Base-by-base conservation (phyloP, 2,888 invertebrate genomes). In the Syrphus vitripennis region DNA sequence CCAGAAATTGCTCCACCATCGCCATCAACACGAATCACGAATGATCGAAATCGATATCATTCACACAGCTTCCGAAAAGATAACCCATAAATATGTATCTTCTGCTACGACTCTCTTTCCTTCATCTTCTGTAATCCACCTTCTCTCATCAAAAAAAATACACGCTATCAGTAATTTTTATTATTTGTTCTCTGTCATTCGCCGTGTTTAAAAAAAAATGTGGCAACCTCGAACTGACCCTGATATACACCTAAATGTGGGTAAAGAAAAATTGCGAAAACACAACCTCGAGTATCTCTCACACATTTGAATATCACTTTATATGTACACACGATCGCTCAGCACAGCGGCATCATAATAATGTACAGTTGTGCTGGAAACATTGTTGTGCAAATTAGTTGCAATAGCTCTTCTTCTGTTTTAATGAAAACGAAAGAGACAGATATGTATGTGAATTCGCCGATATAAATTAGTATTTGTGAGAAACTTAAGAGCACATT, bases 151-250 rank as follows among this genome's bases (percentile, higher is more conserved):
- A 16, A 42, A 48, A 34, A 67, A 50, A 34, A 37, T 53, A 74
- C 74, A 42, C 19, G 40, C 72, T 61, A 78, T 83, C 83, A 75
- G 55, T 65, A 55, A 67, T 57, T 67, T 80, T n/a, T n/a, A n/a
- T n/a, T 61, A 71, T 76, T 79, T 79, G 69, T 63, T 80, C 74
- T 79, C 74, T 79, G 59, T 84, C 71, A 72, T 69, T 78, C 71
- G 59, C 75, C 59, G 80, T 59, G 59, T 89, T 89, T 74, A 84
- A 87, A 76, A 75, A 87, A 83, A 87, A 88, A 83, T 87, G 88
- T 79, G 89, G 89, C 91, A 92, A 90, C 92, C 91, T 92, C 92
- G 91, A 90, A 88, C 90, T 92, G 92, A 92, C 92, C 92, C 92
- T 92, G 92, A 91, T 89, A 87, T 84, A 88, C 84, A 88, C 82